phyloP scores from a whole-genome alignment of 2,888 invertebrate genomes.

The Euplagia quadripunctaria region DNA sequence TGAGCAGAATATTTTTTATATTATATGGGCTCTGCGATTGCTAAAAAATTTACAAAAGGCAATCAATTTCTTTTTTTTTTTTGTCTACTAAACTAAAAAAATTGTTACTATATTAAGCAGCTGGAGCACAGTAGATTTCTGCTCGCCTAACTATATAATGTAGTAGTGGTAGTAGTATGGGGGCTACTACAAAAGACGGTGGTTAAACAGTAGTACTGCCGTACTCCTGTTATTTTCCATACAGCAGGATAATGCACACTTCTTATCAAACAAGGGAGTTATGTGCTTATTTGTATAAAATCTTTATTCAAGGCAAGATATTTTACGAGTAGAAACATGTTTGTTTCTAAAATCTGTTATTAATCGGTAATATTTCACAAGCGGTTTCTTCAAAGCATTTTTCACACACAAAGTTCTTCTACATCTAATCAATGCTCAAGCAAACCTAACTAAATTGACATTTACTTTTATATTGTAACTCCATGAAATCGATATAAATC shows the following conservation, averaged over 20 bases:
- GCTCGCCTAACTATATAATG: too few species aligned
- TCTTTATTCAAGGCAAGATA: not conserved
- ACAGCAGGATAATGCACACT: too few species aligned
- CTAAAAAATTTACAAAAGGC: not conserved
- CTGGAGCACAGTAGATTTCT: too few species aligned
- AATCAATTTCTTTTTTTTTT: too few species aligned
- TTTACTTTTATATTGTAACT: conserved; percentile 20
- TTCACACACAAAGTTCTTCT: not conserved
- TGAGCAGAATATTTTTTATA: not conserved
- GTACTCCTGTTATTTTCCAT: too few species aligned
- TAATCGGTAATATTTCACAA: not conserved
- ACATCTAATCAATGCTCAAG: conserved; percentile 14
- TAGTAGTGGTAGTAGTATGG: too few species aligned
- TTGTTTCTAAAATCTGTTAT: conserved; percentile 7
- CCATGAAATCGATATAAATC: conserved; percentile 29
- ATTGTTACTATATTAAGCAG: too few species aligned
- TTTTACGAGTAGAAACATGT: not conserved
- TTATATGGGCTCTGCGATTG: not conserved
- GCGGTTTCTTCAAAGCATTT: not conserved
- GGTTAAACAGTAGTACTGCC: too few species aligned
- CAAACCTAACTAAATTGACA: conserved; percentile 21
- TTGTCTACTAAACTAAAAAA: too few species aligned
- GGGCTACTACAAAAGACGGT: too few species aligned
- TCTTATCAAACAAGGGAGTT: too few species aligned
- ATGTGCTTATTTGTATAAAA: too few species aligned